These are phyloP conservation scores for Gymnocheta viridis DNA, from an alignment of 2,888 invertebrate genomes.

Conservation along the genomic window DNA sequence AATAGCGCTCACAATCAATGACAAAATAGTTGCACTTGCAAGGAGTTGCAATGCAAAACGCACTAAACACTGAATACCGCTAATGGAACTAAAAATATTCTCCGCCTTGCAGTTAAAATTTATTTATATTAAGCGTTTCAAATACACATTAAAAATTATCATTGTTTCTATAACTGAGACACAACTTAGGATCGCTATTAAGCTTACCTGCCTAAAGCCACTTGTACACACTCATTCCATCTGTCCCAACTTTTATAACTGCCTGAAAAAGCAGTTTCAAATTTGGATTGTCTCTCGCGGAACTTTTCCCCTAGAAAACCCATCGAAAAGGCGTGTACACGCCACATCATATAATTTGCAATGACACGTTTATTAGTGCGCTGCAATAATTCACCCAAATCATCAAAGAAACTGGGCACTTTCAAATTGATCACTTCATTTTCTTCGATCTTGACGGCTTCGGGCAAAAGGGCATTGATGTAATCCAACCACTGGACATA, in stretches of 20 bases:
- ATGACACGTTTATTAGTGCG: conserved; percentile 85
- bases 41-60: too few species aligned
- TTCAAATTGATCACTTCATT: conserved; percentile 92
- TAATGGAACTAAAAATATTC: too few species aligned
- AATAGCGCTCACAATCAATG: too few species aligned
- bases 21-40: too few species aligned
- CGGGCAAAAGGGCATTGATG: conserved; percentile 90
- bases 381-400: conserved; percentile 86
- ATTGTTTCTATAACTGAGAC: conserved; percentile 71
- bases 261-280: conserved; percentile 91
- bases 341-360: conserved; percentile 97
- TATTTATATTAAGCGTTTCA: too few species aligned
- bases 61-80: too few species aligned
- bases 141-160: too few species aligned
- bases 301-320: conserved; percentile 91
- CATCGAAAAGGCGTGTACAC: conserved; percentile 91
- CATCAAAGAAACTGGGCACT: conserved; percentile 90
- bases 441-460: conserved; percentile 84
- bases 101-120: too few species aligned
- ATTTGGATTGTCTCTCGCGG: conserved; percentile 88
- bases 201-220: conserved; percentile 88
- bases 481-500: conserved; percentile 85
- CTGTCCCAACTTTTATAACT: conserved; percentile 92
- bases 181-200: not conserved
- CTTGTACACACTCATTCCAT: conserved; percentile 95